Base-by-base conservation (phyloP, 1,140 invertebrate species). In the Melitaea cinxia region DNA sequence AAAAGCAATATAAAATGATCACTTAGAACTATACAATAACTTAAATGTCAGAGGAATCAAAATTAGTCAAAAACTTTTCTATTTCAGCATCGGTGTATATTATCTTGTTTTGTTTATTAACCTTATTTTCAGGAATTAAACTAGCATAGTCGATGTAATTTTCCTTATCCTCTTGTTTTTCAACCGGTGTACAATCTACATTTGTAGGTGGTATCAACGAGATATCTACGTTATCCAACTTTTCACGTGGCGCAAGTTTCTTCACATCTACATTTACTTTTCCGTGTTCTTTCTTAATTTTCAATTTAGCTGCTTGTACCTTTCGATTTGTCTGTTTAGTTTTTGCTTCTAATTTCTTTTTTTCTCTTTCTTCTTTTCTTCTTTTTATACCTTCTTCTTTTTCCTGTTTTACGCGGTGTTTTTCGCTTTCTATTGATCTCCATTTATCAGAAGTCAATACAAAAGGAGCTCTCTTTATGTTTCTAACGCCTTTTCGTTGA, bases 61-160 rank as follows among this genome's bases (percentile, higher is more conserved):
- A 39, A 5, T 39, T 12, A 39, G 37, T 39, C 24, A 59, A 59
- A 21, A 21, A 49, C 26, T 59, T 59, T 3, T 59, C 42, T 59
- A 59, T 59, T 49, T 59, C 57, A 59, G 57, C 23, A 33, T 59
- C 57, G 26, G 28, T 50, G 42, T 49, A 59, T 59, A 59, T 10
- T 33, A 49, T 59, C 14, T 49, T 49, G 9, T 49, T 50, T 59
- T 12, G 23, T 49, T 59, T 30, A 4, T 6, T 35, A 59, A 33
- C 23, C 24, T 12, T 49, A 49, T 59, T 59, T 59, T 59, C 42
- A 50, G 42, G 28, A 33, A 12, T 59, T 35, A 49, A 59, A 59
- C 21, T 33, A 26, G 42, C 26, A 35, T 49, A 59, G 15, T 59
- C 57, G 10, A 0, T 47, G 26, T 33, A 4, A 50, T 59, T 59